Evolutionary conservation across 1,140 invertebrate species (phyloP).

Genomic region (Trichogramma pretiosum): DNA sequence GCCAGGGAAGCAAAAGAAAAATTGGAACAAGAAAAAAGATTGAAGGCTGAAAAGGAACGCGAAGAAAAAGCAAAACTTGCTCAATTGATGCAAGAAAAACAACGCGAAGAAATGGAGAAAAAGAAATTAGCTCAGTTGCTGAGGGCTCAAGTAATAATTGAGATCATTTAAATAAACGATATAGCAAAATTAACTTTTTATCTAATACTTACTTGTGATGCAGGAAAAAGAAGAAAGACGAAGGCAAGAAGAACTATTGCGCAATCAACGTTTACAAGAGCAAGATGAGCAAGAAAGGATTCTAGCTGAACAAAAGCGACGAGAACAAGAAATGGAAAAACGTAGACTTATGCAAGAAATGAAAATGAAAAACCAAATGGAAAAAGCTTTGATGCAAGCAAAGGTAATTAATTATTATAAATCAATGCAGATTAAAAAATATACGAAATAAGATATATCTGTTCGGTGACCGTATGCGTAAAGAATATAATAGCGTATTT

Average conservation of each 20-base stretch:
- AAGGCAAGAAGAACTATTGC: slow-evolving; percentile 38
- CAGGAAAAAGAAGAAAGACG: slow-evolving; percentile 46
- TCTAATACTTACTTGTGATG: slow-evolving; percentile 9
- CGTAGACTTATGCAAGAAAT: slow-evolving; percentile 36
- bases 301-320: slow-evolving; percentile 46
- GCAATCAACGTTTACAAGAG: slow-evolving; percentile 39
- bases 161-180: slow-evolving; percentile 1
- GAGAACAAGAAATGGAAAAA: slow-evolving; percentile 40
- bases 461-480: too few relatives aligned
- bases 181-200: background rate
- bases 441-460: slow-evolving; percentile 22
- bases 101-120: slow-evolving; percentile 35
- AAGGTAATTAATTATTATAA: too few relatives aligned
- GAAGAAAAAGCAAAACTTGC: slow-evolving; percentile 40
- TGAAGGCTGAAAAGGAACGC: slow-evolving; percentile 38
- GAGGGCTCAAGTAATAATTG: slow-evolving; percentile 25
- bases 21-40: slow-evolving; percentile 34
- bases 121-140: slow-evolving; percentile 32
- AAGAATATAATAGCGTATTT: too few relatives aligned
- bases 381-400: slow-evolving; percentile 22
- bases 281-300: slow-evolving; percentile 47
- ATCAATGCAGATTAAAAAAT: slow-evolving; percentile 26
- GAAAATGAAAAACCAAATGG: slow-evolving; percentile 32
- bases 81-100: slow-evolving; percentile 30
- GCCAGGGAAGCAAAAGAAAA: slow-evolving; percentile 50